Base-by-base conservation (phyloP, 2,888 invertebrate species). In the Lordiphosa fenestrarum region DNA sequence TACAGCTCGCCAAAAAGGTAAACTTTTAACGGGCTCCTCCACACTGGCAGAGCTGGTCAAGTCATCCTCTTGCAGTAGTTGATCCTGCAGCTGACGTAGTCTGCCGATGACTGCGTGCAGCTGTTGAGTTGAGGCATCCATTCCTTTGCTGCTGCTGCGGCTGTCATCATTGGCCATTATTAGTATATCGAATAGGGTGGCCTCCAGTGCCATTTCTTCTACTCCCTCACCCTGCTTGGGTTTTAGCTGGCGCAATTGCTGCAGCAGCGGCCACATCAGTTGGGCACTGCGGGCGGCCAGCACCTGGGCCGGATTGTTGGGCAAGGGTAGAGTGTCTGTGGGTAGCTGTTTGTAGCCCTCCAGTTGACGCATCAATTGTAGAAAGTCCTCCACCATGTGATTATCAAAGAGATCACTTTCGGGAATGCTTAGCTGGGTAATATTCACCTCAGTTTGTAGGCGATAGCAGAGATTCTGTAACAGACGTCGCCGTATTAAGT, bases 381-480 rank as follows among this genome's bases (percentile, higher is more conserved):
- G 41, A 19, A 88, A 88, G 53, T 88, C 88, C 19, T 77, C 75
- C 7, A 82, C 66, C 3, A 88, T 64, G 40, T 85, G 82, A 44
- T 86, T 86, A 55, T 87, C 86, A 30, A 76, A 84, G 2, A 88
- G 66, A 69, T 88, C 88, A 3, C 81, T 78, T 48, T 87, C 88
- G 7, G 88, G 87, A 48, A 88, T 84, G 47, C 80, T 84, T 3
- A 87, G 61, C 25, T 87, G 86, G 0, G 83, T 88, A 6, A 87
- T 84, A 23, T 84, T 83, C 2, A 88, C 68, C 58, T 88, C 86
- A 3, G 86, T 65, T 40, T 77, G 74, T 23, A 88, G 58, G 0
- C 85, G 83, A 2, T 75, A 75, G 4, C 53, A 67, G 2, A 88
- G 65, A 23, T 84, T 83, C 3, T 75, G 54, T 12, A 88, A 55